Conservation (phyloP, 2,113 vertebrate species). For the Girardinichthys multiradiatus region DNA sequence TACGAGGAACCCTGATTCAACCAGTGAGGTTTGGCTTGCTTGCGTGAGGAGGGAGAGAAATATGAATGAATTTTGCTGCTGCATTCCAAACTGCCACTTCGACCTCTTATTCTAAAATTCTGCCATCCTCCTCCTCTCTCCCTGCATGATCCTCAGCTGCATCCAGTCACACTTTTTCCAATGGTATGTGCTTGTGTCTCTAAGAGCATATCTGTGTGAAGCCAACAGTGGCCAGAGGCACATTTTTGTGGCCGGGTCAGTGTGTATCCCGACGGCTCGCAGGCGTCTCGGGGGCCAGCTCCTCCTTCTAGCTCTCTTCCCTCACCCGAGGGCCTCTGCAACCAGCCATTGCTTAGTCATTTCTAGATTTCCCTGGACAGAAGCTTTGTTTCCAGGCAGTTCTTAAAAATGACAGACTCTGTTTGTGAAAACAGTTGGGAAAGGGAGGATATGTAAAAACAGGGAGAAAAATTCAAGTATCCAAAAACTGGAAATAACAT, state of each 20-base stretch:
- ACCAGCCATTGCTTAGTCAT: conserved; percentile 63
- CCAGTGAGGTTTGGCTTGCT: conserved; percentile 73
- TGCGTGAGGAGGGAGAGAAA: conserved; percentile 31
- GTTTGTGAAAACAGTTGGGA: conserved; percentile 54
- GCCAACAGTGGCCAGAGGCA: conserved; percentile 66
- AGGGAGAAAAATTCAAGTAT: conserved; percentile 11
- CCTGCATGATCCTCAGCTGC: conserved; percentile 47
- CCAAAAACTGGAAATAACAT: conserved; percentile 63
- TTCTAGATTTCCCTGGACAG: conserved; percentile 47
- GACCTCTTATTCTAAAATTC: conserved; percentile 53
- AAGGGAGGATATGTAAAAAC: conserved; percentile 16
- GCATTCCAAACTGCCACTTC: conserved; percentile 48
- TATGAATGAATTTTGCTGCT: conserved; percentile 72
- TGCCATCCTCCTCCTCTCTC: conserved; percentile 55
- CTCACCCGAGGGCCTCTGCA: conserved; percentile 70
- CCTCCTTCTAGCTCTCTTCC: conserved; percentile 69
- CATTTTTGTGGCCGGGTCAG: conserved; percentile 57
- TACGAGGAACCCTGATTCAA: conserved; percentile 77
- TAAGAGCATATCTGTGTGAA: conserved; percentile 65
- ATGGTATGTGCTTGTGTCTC: conserved; percentile 60
- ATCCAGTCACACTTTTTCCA: conserved; percentile 67
- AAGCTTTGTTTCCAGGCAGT: conserved; percentile 58
- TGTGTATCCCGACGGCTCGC: conserved; percentile 69
- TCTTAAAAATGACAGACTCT: conserved; percentile 71
- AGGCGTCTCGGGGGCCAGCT: conserved; percentile 65